Evolutionary conservation across 2,888 invertebrate species (phyloP).

Genomic region (Nesidiocoris tenuis): DNA sequence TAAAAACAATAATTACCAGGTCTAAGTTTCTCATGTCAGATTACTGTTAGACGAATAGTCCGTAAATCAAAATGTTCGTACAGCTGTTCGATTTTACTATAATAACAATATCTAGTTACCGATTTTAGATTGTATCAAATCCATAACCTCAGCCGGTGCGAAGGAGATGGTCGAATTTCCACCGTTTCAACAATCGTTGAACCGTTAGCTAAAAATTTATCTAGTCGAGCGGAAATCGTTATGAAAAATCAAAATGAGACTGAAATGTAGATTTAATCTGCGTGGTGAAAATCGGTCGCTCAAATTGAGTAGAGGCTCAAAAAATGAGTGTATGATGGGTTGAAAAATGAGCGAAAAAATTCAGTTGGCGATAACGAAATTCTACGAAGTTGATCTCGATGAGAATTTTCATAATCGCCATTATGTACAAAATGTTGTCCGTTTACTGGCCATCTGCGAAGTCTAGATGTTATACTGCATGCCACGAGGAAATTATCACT

Average conservation of each 20-base stretch:
- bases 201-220: background rate
- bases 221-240: constrained; percentile 5
- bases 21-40: background rate
- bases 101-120: background rate
- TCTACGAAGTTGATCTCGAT: no score
- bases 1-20: background rate
- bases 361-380: no score
- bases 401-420: no score
- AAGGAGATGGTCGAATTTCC: background rate
- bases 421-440: no score
- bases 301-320: no score
- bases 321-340: no score
- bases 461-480: no score
- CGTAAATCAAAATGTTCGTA: no score
- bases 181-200: no score
- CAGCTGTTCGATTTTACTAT: background rate
- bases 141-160: background rate
- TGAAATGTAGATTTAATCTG: constrained; percentile 30
- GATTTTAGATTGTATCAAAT: background rate
- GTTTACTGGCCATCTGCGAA: no score
- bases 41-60: background rate
- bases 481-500: no score
- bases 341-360: no score
- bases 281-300: background rate
- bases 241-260: constrained; percentile 28